A percentile compares a stretch with the other conserved stretches of the same genome.
Conservation (phyloP, 2,113 vertebrate species). For the Oreocharis arfaki region DNA sequence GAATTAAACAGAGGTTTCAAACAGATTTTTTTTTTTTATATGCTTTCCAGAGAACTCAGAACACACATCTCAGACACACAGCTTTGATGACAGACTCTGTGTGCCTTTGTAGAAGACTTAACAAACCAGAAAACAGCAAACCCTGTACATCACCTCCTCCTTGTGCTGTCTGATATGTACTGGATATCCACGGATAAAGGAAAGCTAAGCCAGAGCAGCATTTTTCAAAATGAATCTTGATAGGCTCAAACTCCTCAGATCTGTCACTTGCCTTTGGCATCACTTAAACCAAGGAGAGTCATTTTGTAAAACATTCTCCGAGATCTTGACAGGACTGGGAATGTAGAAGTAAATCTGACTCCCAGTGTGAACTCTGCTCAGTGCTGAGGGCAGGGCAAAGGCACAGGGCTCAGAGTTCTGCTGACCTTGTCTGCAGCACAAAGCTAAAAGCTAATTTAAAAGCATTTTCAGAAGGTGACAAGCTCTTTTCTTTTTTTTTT, state of each 20-base stretch:
- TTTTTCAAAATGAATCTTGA: background rate
- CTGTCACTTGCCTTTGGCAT: background rate
- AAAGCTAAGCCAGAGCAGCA: background rate
- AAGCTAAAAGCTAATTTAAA: background rate
- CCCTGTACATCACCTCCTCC: background rate
- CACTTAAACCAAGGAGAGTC: background rate
- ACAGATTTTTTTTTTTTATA: background rate
- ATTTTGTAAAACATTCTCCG: background rate
- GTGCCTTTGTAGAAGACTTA: background rate
- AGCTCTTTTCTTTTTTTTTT: background rate
- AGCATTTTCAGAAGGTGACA: background rate
- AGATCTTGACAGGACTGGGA: background rate
- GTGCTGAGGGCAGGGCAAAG: background rate
- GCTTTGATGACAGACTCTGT: background rate
- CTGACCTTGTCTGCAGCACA: background rate
- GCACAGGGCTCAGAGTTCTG: background rate
- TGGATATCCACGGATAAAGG: background rate
- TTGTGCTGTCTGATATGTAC: rapidly evolving
- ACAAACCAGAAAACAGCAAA: background rate
- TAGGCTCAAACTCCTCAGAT: background rate
- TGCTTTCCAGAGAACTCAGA: background rate
- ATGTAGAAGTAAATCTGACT: background rate
- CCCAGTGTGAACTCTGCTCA: background rate
- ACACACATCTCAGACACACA: too few relatives aligned
- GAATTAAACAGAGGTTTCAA: background rate